phyloP scores from a whole-genome alignment of 2,113 vertebrate species.

The Hyaena hyaena region DNA sequence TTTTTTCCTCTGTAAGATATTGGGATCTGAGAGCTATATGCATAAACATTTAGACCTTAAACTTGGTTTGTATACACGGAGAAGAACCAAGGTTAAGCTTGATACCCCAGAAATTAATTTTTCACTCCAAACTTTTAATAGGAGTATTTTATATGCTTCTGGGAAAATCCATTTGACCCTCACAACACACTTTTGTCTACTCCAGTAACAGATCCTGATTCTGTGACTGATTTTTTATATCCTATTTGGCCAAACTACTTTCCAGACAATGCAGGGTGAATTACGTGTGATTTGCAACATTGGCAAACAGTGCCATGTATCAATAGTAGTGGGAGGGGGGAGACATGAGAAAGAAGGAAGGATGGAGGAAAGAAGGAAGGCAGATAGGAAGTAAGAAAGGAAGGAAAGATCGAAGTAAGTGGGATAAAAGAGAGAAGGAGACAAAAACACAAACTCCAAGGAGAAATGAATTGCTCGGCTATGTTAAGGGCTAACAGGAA shows the following conservation, averaged over 20 bases:
- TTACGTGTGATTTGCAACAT: neutral
- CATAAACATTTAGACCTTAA: neutral
- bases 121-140: neutral
- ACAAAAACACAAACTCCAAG: neutral
- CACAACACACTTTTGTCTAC: neutral
- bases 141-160: neutral
- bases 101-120: neutral
- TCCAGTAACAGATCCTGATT: neutral
- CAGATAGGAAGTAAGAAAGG: neutral
- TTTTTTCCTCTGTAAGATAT: neutral
- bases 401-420: neutral
- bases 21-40: neutral
- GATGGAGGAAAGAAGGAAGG: neutral
- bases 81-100: neutral
- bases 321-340: neutral
- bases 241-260: neutral
- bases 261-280: neutral
- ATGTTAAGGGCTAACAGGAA: neutral
- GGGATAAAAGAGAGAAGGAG: neutral
- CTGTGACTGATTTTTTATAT: neutral
- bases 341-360: neutral
- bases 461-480: neutral
- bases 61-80: neutral
- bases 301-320: neutral
- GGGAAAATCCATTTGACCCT: neutral